Evolutionary conservation across 2,888 invertebrate species (phyloP).

Genomic region (Phyto melanocephala): DNA sequence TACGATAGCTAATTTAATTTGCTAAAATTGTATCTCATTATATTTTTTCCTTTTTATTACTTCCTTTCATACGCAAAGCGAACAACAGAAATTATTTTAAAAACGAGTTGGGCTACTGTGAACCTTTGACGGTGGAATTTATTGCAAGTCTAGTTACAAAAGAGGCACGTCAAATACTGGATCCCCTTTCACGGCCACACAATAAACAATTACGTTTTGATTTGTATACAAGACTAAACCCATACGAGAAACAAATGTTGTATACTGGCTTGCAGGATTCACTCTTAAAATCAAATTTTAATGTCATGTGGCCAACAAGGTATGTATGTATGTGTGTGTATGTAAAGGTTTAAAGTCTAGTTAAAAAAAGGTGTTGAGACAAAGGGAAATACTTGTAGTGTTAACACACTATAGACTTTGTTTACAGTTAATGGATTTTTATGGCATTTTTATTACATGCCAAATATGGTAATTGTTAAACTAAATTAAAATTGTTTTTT

Average conservation of each 20-base stretch:
- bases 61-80: constrained; percentile 26
- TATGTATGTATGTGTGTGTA: constrained; percentile 63
- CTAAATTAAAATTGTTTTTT: not conserved
- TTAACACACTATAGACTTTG: not conserved
- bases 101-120: constrained; percentile 68
- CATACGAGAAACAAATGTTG: constrained; percentile 64
- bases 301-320: constrained; percentile 69
- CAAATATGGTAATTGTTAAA: constrained; percentile 14
- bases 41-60: not conserved
- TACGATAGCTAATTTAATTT: not conserved
- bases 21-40: not conserved
- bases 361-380: not conserved
- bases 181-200: constrained; percentile 49
- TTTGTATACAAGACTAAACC: constrained; percentile 69
- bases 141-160: constrained; percentile 67
- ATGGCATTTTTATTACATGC: constrained; percentile 4
- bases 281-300: constrained; percentile 66
- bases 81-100: constrained; percentile 51
- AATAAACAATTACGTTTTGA: constrained; percentile 66
- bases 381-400: not conserved
- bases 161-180: constrained; percentile 68
- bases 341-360: constrained; percentile 20
- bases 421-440: constrained; percentile 2
- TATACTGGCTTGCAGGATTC: constrained; percentile 55
- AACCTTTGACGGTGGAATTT: constrained; percentile 69